Base-by-base conservation (phyloP, 2,888 invertebrate genomes). In the Meta bourneti region DNA sequence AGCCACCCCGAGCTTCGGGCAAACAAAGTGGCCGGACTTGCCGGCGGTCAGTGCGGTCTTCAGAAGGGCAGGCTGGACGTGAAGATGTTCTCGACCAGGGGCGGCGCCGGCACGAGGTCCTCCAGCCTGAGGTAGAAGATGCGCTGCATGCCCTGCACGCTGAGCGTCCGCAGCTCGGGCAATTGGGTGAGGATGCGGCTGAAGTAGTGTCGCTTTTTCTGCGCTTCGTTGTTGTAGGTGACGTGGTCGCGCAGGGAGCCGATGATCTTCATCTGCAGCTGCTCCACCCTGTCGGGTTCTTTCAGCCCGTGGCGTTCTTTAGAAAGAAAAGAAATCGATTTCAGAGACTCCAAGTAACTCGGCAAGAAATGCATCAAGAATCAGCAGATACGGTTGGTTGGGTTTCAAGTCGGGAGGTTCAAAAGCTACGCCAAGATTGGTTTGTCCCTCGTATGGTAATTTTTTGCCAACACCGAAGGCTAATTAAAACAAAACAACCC, bases 231-330 rank as follows among this genome's bases (percentile, higher is more conserved):
- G 95, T 98, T 97, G 95, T 98, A 98, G 34, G 98, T 98, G 94
- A 98, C 98, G 95, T 99, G 99, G 94, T 99, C 99, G 77, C 98
- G 97, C 91, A 99, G 96, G 92, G 98, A 98, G 93, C 98, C 97
- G 94, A 99, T 98, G 94, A 99, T 98, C 95, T 98, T 98, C 97
- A 98, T 98, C 95, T 99, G 99, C 20, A 99, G 96, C 94, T 98
- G 98, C 95, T 99, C 99, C 94, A 99, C 98, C 94, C 97, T 97
- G 94, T 97, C 97, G 0, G 98, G 98, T 94, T 99, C 98, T 94
- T 97, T 97, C 93, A 99, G 95, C 78, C 98, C 98, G 94, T 98
- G 98, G 51, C 99, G 97, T 95, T 98, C 98, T 98, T 96, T 77
- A 95, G 95, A 92, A 7, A 48, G 48, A 71, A 78, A 34, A 49